A percentile compares a stretch with the other conserved stretches of the same genome.
Evolutionary conservation across 2,888 invertebrate species (phyloP).

Genomic region (Himalopsyche tibetana): DNA sequence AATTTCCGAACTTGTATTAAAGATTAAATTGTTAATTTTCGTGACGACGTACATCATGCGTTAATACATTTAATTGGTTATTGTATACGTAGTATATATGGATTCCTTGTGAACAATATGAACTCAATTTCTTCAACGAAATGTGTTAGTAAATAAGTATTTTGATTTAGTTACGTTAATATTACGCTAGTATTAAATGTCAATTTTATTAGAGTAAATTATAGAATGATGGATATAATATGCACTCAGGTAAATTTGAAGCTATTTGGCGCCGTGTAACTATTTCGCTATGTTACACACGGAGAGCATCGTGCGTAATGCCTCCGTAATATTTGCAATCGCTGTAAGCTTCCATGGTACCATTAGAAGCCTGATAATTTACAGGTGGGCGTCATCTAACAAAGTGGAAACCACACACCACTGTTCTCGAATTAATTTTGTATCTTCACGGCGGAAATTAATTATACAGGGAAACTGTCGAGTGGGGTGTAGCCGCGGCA

Average conservation of each 20-base stretch:
- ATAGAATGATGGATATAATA: too few relatives aligned
- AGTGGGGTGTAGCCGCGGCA: not conserved
- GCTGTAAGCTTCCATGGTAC: constrained; percentile 24
- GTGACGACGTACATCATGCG: too few relatives aligned
- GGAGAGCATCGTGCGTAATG: constrained; percentile 5
- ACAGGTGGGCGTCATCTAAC: constrained; percentile 60
- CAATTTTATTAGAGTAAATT: too few relatives aligned
- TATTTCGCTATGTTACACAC: not conserved
- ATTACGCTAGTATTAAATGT: too few relatives aligned
- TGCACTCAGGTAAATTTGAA: not conserved
- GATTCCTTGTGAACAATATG: too few relatives aligned
- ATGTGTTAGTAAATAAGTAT: too few relatives aligned
- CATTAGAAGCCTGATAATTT: constrained; percentile 53
- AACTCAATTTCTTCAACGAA: too few relatives aligned
- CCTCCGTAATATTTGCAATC: constrained; percentile 17
- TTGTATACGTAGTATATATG: too few relatives aligned
- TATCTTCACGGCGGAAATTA: constrained; percentile 61
- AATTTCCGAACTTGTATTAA: not conserved
- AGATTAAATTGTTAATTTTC: too few relatives aligned
- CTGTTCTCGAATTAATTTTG: constrained; percentile 60
- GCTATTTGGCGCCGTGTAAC: not conserved
- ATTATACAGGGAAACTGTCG: constrained; percentile 54
- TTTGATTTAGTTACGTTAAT: too few relatives aligned
- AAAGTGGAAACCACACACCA: constrained; percentile 57
- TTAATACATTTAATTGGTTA: too few relatives aligned